Evolutionary conservation across 2,888 invertebrate genomes (phyloP).

Genomic region (Sabellastarte sp.): DNA sequence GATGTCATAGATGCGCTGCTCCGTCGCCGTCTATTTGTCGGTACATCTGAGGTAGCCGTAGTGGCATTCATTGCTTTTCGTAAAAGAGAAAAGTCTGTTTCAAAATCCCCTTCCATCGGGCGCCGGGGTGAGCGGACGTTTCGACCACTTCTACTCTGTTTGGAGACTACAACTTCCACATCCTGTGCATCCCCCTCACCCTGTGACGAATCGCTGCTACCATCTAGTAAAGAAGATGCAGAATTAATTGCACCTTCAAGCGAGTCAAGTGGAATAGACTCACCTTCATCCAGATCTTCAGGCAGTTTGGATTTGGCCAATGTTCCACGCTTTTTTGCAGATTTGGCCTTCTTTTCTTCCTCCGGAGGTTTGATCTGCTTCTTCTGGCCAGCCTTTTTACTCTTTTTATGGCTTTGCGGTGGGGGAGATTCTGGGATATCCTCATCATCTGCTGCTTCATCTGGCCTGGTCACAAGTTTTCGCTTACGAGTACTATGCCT

Average conservation of each 20-base stretch:
- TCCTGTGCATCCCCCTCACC: not conserved
- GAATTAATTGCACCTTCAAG: not conserved
- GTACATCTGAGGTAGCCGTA: not conserved
- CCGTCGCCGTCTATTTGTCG: not conserved
- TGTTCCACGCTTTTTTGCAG: not conserved
- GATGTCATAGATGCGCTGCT: not conserved
- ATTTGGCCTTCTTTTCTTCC: not conserved
- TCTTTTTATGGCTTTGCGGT: no score
- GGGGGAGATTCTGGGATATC: not conserved
- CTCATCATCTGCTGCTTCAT: not conserved
- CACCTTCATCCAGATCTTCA: not conserved
- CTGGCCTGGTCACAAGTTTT: not conserved
- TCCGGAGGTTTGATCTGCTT: not conserved
- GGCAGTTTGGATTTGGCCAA: not conserved
- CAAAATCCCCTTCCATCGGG: not conserved
- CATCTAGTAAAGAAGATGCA: not conserved
- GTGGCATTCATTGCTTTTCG: not conserved
- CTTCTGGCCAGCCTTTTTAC: not conserved
- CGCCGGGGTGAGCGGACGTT: not conserved
- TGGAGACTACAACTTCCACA: not conserved
- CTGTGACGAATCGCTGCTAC: not conserved
- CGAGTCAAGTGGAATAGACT: not conserved
- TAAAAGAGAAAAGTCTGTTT: not conserved
- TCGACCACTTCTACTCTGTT: not conserved
- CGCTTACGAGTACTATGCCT: not conserved